phyloP scores from a whole-genome alignment of 2,888 invertebrate genomes.

The Rhagonycha fulva region DNA sequence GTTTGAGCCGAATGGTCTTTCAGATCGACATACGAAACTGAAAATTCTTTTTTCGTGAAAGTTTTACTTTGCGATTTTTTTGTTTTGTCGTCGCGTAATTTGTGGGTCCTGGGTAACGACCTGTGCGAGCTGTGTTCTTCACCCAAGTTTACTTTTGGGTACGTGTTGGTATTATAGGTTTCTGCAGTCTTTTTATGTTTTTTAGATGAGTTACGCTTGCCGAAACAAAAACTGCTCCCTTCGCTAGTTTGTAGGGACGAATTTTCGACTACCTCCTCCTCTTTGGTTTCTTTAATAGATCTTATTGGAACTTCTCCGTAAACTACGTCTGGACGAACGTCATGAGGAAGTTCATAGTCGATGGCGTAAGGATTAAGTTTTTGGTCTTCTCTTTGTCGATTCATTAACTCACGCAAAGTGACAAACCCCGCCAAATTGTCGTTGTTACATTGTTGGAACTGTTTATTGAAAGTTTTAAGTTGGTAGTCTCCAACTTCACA shows the following conservation, averaged over 20 bases:
- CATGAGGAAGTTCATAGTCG: conserved; percentile 42
- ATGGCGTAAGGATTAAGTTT: conserved; percentile 53
- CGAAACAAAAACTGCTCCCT: conserved; percentile 49
- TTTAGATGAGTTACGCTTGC: conserved; percentile 51
- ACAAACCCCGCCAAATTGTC: conserved; percentile 71
- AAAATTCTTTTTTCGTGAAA: conserved; percentile 29
- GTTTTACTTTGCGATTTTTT: conserved; percentile 5
- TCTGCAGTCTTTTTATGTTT: conserved; percentile 42
- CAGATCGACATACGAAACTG: conserved; percentile 34
- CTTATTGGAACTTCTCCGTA: conserved; percentile 56
- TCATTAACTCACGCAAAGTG: conserved; percentile 81
- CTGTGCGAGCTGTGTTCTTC: conserved; percentile 46
- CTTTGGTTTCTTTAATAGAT: conserved; percentile 36
- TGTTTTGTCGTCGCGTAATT: conserved; percentile 6
- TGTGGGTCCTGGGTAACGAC: conserved; percentile 47
- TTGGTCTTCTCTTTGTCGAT: conserved; percentile 74
- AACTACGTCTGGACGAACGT: conserved; percentile 61
- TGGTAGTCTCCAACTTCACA: conserved; percentile 62
- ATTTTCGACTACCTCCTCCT: not conserved
- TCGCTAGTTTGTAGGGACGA: conserved; percentile 10
- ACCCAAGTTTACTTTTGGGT: conserved; percentile 45
- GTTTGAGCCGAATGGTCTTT: conserved; percentile 41
- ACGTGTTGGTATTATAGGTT: conserved; percentile 43
- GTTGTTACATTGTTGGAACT: conserved; percentile 51
- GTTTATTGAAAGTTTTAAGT: conserved; percentile 47